phyloP scores from a whole-genome alignment of 2,888 invertebrate species.

The Tinea pellionella region DNA sequence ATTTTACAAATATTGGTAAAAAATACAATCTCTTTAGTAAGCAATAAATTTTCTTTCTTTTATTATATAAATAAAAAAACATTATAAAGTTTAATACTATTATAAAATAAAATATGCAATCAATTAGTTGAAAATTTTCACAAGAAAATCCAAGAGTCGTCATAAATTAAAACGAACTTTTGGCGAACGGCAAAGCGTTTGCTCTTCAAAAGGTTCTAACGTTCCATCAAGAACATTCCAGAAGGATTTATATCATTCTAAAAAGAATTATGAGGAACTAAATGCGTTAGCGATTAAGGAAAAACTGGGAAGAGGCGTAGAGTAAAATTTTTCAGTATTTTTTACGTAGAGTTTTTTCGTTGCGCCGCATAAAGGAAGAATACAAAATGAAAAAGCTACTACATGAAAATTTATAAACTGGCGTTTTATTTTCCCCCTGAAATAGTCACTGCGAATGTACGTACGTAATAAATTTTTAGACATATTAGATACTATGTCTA shows the following conservation, averaged over 20 bases:
- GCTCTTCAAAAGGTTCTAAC: neutral
- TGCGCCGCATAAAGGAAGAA: neutral
- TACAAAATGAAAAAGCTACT: neutral
- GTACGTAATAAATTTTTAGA: neutral
- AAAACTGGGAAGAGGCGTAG: neutral
- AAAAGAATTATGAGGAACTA: neutral
- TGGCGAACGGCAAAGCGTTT: no score
- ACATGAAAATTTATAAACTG: neutral
- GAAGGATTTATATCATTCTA: neutral
- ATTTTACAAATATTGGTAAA: no score
- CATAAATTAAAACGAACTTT: neutral
- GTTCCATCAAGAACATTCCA: neutral
- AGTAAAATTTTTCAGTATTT: neutral
- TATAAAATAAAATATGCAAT: no score
- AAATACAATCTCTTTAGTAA: no score
- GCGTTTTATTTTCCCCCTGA: neutral
- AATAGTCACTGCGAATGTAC: neutral
- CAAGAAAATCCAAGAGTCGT: neutral
- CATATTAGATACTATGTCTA: no score
- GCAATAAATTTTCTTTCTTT: no score
- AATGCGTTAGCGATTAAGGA: slow-evolving; percentile 5
- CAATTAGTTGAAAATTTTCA: neutral
- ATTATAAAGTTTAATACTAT: no score
- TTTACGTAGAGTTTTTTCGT: neutral
- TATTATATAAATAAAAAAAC: no score